Base-by-base conservation (phyloP, 2,888 invertebrate species). In the Galeruca laticollis region DNA sequence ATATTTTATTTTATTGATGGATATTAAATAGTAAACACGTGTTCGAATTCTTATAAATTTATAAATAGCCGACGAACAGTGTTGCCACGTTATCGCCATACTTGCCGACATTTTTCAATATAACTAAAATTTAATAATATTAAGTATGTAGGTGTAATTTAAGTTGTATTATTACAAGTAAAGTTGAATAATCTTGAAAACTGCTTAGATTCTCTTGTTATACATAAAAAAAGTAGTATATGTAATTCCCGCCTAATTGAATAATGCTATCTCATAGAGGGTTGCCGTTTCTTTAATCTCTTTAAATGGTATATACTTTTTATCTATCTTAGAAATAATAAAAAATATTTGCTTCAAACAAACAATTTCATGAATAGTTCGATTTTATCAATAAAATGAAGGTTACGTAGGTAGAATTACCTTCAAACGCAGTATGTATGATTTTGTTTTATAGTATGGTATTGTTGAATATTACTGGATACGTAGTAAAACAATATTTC, bases 11-110 rank as follows among this genome's bases (percentile, higher is more conserved):
- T 47, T 47, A 47, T 15, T 47, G 8, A 8, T 47, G 18, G 15
- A 47, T 61, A 61, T 35, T 51, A 40, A 35, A 47, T 20, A 61
- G 31, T 33, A 40, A 56, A 63, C 63, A 63, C 63, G 63, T 63
- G 63, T 37, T 56, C 13, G 33, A 15, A 51, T 49, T 49, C 31
- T 33, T 35, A 33, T 40, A n/a, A 52, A 40, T 18, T 20, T 54
- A 52, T 43, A 56, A 52, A 56, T 52, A 63, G 56, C 63, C 56
- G 56, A 18, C 15, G 2, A n/a, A 26, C 63, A 56, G 20, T 56
- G 63, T 21, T 63, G 63, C 63, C 63, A 56, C 54, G 54, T 63
- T 37, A 13, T 54, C 54, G 15, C 15, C 11, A 47, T 18, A 47
- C 15, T 47, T 47, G 47, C 54, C 21, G 54, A 54, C 54, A 54